Percentiles rank a stretch among this genome's conserved stretches.
Conservation (phyloP, 2,888 invertebrate genomes). For the Volucella inanis region DNA sequence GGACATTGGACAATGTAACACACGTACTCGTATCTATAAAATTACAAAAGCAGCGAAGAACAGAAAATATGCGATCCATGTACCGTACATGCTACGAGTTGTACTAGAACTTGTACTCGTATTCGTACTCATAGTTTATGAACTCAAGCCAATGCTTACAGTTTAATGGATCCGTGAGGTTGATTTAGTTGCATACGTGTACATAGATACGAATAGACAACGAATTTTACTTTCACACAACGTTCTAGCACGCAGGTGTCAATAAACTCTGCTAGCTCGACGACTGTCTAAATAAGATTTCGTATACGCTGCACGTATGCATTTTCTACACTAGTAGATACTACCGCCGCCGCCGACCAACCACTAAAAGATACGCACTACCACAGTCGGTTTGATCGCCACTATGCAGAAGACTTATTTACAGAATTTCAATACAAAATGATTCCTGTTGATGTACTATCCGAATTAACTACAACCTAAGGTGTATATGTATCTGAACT, state of each 20-base stretch:
- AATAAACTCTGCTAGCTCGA: slow-evolving; percentile 58
- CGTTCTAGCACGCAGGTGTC: slow-evolving; percentile 60
- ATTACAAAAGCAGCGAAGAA: slow-evolving; percentile 23
- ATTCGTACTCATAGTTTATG: slow-evolving; percentile 23
- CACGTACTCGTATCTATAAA: no score
- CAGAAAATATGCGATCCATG: not conserved
- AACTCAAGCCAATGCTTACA: slow-evolving; percentile 40
- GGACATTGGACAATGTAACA: slow-evolving; percentile 27
- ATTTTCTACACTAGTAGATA: slow-evolving; percentile 26
- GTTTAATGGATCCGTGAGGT: slow-evolving; percentile 32
- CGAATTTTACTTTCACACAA: slow-evolving; percentile 50
- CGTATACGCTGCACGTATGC: slow-evolving; percentile 51
- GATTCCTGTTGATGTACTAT: slow-evolving; percentile 2
- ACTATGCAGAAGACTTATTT: slow-evolving; percentile 36
- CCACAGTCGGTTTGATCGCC: not conserved
- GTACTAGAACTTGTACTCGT: not conserved
- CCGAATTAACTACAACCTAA: not conserved
- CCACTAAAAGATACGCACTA: not conserved
- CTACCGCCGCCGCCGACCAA: not conserved
- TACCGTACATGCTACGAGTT: not conserved
- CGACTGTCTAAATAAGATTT: slow-evolving; percentile 48
- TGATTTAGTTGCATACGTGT: slow-evolving; percentile 47
- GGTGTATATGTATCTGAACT: not conserved
- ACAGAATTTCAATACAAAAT: slow-evolving; percentile 45
- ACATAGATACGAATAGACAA: slow-evolving; percentile 8